Evolutionary conservation across 2,888 invertebrate genomes (phyloP).

Genomic region (Agrotis segetum): DNA sequence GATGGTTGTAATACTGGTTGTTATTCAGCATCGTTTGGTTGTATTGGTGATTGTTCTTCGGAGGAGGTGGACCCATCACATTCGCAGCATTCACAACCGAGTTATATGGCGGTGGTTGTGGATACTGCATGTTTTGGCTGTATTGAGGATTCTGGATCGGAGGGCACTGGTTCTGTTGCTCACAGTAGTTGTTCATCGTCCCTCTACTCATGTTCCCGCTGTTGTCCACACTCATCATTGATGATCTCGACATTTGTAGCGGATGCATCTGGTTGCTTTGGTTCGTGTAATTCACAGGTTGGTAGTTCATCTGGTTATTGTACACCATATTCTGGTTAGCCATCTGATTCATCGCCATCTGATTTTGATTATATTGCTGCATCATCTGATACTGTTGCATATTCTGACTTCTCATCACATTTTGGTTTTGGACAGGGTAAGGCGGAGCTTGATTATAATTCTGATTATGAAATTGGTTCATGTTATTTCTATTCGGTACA

Average conservation of each 20-base stretch:
- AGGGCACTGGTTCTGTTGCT: conserved; percentile 77
- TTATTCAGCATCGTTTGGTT: conserved; percentile 88
- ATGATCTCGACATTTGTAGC: conserved; percentile 87
- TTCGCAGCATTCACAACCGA: conserved; percentile 84
- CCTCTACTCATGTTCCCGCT: conserved; percentile 85
- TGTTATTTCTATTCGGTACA: conserved; percentile 80
- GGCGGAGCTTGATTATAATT: conserved; percentile 80
- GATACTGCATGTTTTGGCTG: conserved; percentile 84
- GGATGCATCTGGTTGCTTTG: conserved; percentile 83
- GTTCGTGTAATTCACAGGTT: conserved; percentile 78
- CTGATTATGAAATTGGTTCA: conserved; percentile 83
- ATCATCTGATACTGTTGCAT: conserved; percentile 85
- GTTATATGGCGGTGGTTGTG: conserved; percentile 85
- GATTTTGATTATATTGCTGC: conserved; percentile 83
- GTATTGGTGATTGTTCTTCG: conserved; percentile 88
- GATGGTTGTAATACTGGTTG: conserved; percentile 87
- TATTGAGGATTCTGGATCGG: conserved; percentile 79
- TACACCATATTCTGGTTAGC: conserved; percentile 79
- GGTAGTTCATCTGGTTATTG: conserved; percentile 83
- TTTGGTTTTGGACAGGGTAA: conserved; percentile 82
- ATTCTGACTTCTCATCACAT: conserved; percentile 80
- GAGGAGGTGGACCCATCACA: conserved; percentile 88
- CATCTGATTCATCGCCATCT: conserved; percentile 78
- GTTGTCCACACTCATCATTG: conserved; percentile 88
- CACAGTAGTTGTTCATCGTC: conserved; percentile 83